Conservation (phyloP, 2,888 invertebrate species). For the Bhutanitis thaidina region DNA sequence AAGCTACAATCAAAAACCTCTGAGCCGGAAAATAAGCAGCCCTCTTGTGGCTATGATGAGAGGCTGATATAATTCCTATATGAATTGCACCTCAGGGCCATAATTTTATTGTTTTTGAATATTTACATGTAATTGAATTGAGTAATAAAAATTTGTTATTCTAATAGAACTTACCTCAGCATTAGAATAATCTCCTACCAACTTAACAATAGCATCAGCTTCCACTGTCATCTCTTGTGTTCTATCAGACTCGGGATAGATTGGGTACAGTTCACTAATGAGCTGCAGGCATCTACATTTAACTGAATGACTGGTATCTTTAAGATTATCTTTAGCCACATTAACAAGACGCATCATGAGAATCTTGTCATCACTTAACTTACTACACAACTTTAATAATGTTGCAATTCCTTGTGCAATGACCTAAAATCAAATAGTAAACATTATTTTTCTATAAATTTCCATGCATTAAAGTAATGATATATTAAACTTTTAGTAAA, state of each 20-base stretch:
- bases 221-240: conserved; percentile 73
- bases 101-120: too few species aligned
- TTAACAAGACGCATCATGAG: conserved; percentile 81
- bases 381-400: conserved; percentile 83
- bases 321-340: conserved; percentile 84
- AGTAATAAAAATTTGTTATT: too few species aligned
- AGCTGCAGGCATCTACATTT: conserved; percentile 89
- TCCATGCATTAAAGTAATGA: too few species aligned
- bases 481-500: too few species aligned
- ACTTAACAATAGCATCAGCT: conserved; percentile 82
- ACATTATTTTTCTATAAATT: too few species aligned
- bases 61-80: too few species aligned
- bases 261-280: conserved; percentile 85
- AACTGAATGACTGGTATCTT: conserved; percentile 88
- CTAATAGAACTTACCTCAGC: conserved; percentile 72
- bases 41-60: too few species aligned
- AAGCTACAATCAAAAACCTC: too few species aligned
- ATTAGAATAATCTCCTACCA: conserved; percentile 92
- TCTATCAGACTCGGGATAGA: conserved; percentile 72
- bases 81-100: too few species aligned
- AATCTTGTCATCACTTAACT: conserved; percentile 79
- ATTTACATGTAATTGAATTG: too few species aligned
- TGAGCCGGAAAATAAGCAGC: too few species aligned
- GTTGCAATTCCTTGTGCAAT: conserved; percentile 88
- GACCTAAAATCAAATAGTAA: conserved; percentile 51